Base-by-base conservation (phyloP, 2,113 vertebrate genomes). In the Kryptolebias marmoratus region DNA sequence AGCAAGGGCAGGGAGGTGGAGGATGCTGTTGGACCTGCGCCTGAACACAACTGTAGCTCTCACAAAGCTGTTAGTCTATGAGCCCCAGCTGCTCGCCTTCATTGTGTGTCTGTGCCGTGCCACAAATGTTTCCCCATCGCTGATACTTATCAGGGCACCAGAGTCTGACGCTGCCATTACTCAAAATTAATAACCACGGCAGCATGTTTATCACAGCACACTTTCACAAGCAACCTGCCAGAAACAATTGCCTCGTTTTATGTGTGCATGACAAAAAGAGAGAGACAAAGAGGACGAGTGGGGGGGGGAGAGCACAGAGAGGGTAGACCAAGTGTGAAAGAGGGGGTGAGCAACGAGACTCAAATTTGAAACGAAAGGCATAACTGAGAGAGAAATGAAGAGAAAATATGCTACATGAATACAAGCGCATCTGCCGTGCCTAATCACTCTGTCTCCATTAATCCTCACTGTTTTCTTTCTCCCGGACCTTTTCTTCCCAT, bases 101-200 rank as follows among this genome's bases (percentile, higher is more conserved):
- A 87, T 87, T 86, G 77, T 81, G 85, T 87, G 87, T 81, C 83
- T 73, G 77, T 11, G 75, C 79, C 75, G 64, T 6, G 72, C 91
- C 92, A 53, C 84, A 85, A 88, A 84, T 75, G 85, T 91, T 95
- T 92, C 90, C 82, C 95, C 92, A 84, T 94, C 91, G 92, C 84
- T 87, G 93, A 87, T 93, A 88, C 84, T 94, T 88, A 95, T 96
- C 94, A 95, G 93, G 88, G 49, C 94, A 67, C 79, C 74, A 60
- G 78, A 76, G 93, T 95, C 90, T 87, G 92, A 65, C 89, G 93
- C 91, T 82, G 92, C 79, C 78, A 89, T 88, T 94, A 83, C 84
- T 94, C 90, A 92, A 93, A 94, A 96, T 95, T 94, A 96, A 93
- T 94, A 94, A 94, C 94, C 91, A 92, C 89, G 86, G 87, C 87